Evolutionary conservation across 2,888 invertebrate species (phyloP).

Genomic region (Andrena marginata): DNA sequence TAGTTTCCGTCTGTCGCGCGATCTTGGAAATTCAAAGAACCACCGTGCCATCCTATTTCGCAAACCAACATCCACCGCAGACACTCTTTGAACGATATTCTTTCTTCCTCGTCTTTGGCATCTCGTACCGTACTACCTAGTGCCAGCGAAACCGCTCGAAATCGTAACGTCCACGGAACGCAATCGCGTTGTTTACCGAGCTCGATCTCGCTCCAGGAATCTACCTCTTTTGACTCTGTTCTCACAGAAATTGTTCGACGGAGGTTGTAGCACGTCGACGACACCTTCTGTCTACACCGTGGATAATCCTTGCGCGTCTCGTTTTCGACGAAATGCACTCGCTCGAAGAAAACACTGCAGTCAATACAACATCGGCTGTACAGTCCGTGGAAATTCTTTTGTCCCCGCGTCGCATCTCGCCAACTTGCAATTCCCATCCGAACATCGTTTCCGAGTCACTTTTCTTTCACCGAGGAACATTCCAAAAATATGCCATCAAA

Average conservation of each 20-base stretch:
- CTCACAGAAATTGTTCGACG: neutral
- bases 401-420: conserved; percentile 54
- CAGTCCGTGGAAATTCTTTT: conserved; percentile 77
- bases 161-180: conserved; percentile 60
- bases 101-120: conserved; percentile 65
- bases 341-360: conserved; percentile 64
- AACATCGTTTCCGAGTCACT: neutral
- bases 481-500: neutral
- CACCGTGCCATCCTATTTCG: conserved; percentile 17
- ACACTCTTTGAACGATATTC: conserved; percentile 16
- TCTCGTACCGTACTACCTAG: conserved; percentile 33
- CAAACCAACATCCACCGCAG: neutral
- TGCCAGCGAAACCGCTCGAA: conserved; percentile 27
- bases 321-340: conserved; percentile 53
- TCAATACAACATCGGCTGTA: conserved; percentile 81
- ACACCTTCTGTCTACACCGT: conserved; percentile 9
- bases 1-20: conserved; percentile 28
- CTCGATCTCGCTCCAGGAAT: conserved; percentile 10
- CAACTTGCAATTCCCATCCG: neutral
- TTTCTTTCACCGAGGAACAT: neutral
- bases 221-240: conserved; percentile 4
- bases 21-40: conserved; percentile 16
- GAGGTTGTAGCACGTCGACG: neutral
- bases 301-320: neutral
- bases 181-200: conserved; percentile 57